Evolutionary conservation across 2,888 invertebrate genomes (phyloP).

Genomic region (Silvanus unidentatus): DNA sequence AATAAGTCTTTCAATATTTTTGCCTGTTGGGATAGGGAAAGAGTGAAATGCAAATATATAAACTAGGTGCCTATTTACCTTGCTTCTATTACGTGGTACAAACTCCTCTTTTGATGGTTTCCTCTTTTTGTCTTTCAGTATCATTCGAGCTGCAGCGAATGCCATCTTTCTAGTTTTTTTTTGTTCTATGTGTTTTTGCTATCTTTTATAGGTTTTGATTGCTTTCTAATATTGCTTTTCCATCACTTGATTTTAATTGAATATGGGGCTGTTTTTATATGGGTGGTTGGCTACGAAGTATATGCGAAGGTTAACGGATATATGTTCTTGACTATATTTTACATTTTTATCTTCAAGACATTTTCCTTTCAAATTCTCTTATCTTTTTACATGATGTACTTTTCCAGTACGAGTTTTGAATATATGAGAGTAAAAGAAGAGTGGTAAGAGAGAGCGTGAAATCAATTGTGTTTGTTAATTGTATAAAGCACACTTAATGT

Average conservation of each 20-base stretch:
- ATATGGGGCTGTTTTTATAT: too few species aligned
- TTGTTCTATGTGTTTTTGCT: slow-evolving; percentile 8
- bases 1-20: too few species aligned
- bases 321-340: not conserved
- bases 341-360: too few species aligned
- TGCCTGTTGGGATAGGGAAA: too few species aligned
- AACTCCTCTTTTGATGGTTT: slow-evolving; percentile 79
- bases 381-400: too few species aligned
- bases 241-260: not conserved
- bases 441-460: too few species aligned
- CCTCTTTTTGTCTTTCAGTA: slow-evolving; percentile 73
- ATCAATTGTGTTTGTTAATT: too few species aligned
- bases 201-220: slow-evolving; percentile 9
- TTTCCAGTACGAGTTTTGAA: too few species aligned
- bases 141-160: slow-evolving; percentile 79
- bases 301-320: not conserved
- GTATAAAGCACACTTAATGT: too few species aligned
- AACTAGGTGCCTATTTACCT: slow-evolving; percentile 63
- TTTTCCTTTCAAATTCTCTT: too few species aligned
- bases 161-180: slow-evolving; percentile 56
- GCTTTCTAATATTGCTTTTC: not conserved
- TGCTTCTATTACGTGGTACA: slow-evolving; percentile 69
- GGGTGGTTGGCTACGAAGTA: not conserved
- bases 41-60: slow-evolving; percentile 11
- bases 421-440: too few species aligned